These are phyloP conservation scores for Oligia latruncula DNA, from an alignment of 2,888 invertebrate genomes.

Conservation along the genomic window DNA sequence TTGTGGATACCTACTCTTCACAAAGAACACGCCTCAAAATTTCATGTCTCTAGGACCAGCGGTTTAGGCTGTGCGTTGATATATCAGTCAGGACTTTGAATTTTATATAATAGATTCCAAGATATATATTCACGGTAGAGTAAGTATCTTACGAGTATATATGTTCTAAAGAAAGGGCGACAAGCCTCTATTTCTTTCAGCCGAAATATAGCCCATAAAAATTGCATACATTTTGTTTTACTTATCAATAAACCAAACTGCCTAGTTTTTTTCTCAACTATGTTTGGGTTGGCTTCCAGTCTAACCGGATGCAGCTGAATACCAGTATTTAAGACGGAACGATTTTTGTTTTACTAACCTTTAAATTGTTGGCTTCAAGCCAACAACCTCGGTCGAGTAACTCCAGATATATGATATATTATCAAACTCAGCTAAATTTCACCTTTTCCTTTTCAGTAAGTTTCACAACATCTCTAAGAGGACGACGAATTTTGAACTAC, in stretches of 20 bases:
- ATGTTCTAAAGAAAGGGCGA: background rate
- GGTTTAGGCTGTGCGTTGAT: no score
- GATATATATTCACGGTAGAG: background rate
- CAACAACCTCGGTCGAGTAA: no score
- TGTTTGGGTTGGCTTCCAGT: no score
- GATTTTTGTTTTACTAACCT: no score
- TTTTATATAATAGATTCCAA: background rate
- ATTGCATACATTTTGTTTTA: background rate
- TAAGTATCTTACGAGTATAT: background rate
- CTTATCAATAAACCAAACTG: background rate
- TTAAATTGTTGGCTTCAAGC: no score
- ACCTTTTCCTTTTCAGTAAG: slow-evolving; percentile 23
- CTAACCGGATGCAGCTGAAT: no score
- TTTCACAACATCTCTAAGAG: slow-evolving; percentile 32
- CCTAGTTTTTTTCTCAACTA: no score
- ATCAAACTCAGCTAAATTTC: background rate
- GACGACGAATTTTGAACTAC: slow-evolving; percentile 34
- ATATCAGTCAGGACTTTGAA: no score
- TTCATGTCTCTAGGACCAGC: no score
- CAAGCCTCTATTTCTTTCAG: background rate
- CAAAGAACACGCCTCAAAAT: no score
- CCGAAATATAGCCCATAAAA: background rate
- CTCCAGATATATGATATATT: background rate
- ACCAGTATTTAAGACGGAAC: no score
- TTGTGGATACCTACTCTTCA: no score